Conservation (phyloP, 37 sponge, comb jelly and placozoan species). For the Theonella swinhoei region DNA sequence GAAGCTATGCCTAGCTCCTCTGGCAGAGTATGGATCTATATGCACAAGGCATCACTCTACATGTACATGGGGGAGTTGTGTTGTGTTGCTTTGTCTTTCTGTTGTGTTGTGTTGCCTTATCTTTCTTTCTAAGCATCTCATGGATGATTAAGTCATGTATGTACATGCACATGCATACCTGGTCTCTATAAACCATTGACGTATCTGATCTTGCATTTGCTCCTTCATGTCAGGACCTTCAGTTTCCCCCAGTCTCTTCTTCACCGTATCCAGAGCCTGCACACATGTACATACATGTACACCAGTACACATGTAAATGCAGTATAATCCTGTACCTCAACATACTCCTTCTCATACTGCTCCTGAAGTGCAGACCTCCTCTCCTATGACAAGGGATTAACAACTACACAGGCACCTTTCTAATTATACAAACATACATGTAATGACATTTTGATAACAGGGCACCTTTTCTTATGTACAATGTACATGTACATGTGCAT, state of each 20-base stretch:
- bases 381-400: conserved; percentile 47
- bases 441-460: too few species aligned
- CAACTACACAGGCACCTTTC: too few species aligned
- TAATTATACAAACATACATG: neutral
- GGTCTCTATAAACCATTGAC: conserved; percentile 99
- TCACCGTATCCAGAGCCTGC: conserved; percentile 88
- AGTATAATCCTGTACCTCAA: too few species aligned
- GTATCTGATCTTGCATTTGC: conserved; percentile 97
- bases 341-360: conserved; percentile 92
- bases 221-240: conserved; percentile 99
- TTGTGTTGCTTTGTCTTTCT: neutral
- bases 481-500: neutral
- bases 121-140: too few species aligned
- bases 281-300: neutral
- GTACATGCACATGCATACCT: too few species aligned
- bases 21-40: too few species aligned
- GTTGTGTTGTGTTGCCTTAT: neutral
- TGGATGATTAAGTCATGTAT: too few species aligned
- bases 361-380: conserved; percentile 83
- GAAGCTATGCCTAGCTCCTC: too few species aligned
- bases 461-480: neutral
- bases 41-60: too few species aligned
- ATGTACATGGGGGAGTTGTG: too few species aligned
- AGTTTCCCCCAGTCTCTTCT: conserved; percentile 84
- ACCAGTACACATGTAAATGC: too few species aligned